phyloP scores from a whole-genome alignment of 2,797 vertebrate genomes.

The Myotis pilosus region DNA sequence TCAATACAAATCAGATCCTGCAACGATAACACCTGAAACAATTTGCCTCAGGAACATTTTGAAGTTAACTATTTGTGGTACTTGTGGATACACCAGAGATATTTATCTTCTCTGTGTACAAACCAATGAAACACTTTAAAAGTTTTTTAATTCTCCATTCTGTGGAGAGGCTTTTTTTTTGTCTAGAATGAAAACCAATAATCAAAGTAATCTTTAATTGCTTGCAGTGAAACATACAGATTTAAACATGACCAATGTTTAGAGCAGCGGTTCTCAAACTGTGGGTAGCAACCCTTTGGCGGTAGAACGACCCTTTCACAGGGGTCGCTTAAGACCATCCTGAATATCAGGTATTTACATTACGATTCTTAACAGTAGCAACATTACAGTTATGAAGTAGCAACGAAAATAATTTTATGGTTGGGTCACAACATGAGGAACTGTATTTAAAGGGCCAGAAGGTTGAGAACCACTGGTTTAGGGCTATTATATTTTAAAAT shows the following conservation, averaged over 20 bases:
- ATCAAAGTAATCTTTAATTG: constrained; percentile 44
- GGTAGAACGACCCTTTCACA: too few relatives aligned
- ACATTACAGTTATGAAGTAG: too few relatives aligned
- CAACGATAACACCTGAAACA: neutral
- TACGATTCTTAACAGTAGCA: too few relatives aligned
- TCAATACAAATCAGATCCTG: neutral
- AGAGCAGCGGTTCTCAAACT: neutral
- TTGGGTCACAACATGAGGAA: too few relatives aligned
- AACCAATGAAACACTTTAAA: neutral
- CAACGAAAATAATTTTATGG: too few relatives aligned
- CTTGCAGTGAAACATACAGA: neutral
- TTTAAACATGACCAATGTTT: constrained; percentile 29
- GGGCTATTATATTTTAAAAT: constrained; percentile 9
- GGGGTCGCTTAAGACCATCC: too few relatives aligned
- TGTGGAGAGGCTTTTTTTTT: neutral
- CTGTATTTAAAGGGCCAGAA: too few relatives aligned
- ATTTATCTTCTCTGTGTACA: neutral
- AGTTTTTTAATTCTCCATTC: neutral
- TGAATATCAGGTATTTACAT: too few relatives aligned
- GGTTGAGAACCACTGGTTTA: neutral
- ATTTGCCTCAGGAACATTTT: neutral
- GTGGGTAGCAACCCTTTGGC: too few relatives aligned
- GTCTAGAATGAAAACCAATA: neutral
- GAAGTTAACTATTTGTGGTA: neutral
- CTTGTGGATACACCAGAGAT: neutral